These are phyloP conservation scores for Ivindomyrus marchei DNA, from an alignment of 2,113 vertebrate genomes.

Conservation along the genomic window DNA sequence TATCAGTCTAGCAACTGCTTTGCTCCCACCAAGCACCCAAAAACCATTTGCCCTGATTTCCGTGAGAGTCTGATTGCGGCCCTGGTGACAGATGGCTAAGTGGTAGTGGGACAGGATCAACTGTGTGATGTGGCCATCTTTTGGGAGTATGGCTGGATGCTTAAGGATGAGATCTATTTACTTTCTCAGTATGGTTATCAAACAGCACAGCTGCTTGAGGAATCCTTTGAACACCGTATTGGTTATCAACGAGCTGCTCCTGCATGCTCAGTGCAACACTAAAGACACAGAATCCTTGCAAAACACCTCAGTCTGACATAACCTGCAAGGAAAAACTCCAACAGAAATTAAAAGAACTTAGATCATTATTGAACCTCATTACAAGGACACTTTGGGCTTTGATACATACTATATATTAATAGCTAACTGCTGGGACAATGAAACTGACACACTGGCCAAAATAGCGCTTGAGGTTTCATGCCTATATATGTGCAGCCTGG, in stretches of 20 bases:
- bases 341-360: not conserved
- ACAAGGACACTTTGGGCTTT: not conserved
- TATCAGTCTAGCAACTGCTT: too few relatives aligned
- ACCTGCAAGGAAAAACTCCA: not conserved
- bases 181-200: not conserved
- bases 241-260: not conserved
- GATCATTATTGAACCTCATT: not conserved
- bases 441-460: not conserved
- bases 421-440: not conserved
- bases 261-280: slow-evolving; percentile 14
- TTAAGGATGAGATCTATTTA: not conserved
- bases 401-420: not conserved
- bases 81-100: too few relatives aligned
- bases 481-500: too few relatives aligned
- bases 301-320: not conserved
- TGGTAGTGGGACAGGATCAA: too few relatives aligned
- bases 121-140: too few relatives aligned
- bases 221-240: not conserved
- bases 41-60: too few relatives aligned
- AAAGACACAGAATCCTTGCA: slow-evolving; percentile 10
- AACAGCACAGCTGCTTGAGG: not conserved
- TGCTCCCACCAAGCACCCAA: too few relatives aligned
- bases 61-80: too few relatives aligned
- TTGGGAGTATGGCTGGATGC: not conserved
- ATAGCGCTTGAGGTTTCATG: not conserved